These are phyloP conservation scores for Drosophila anomalata DNA, from an alignment of 2,888 invertebrate genomes.

Conservation along the genomic window DNA sequence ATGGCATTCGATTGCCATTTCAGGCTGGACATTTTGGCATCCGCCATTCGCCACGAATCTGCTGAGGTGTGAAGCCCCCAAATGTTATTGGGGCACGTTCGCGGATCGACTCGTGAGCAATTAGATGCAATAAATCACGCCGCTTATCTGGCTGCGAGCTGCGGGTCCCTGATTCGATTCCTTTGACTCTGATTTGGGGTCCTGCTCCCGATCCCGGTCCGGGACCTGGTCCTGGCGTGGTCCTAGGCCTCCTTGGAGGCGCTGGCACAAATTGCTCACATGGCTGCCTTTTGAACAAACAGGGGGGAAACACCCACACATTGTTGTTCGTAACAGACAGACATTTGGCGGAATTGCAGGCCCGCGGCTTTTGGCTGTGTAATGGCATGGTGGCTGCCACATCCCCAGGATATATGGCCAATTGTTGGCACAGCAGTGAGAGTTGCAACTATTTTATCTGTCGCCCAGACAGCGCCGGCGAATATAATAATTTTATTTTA, in stretches of 20 bases:
- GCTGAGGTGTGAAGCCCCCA: constrained; percentile 48
- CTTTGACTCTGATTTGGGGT: constrained; percentile 19
- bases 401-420: constrained; percentile 32
- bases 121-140: constrained; percentile 73
- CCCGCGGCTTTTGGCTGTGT: constrained; percentile 28
- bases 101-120: constrained; percentile 61
- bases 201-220: background rate
- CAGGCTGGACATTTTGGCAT: constrained; percentile 3
- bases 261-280: constrained; percentile 53
- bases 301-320: background rate
- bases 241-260: constrained; percentile 33
- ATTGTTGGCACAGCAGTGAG: constrained; percentile 30
- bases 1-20: constrained; percentile 20
- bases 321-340: background rate
- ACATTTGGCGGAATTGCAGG: constrained; percentile 36
- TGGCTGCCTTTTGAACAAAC: constrained; percentile 44
- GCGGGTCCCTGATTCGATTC: constrained; percentile 46
- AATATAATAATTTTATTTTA: constrained; percentile 40
- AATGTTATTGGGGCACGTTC: constrained; percentile 77
- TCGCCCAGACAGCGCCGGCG: constrained; percentile 17
- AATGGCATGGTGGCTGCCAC: constrained; percentile 26
- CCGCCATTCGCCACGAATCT: constrained; percentile 11
- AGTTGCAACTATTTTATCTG: constrained; percentile 40
- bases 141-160: constrained; percentile 54
- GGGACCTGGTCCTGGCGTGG: background rate